phyloP scores from a whole-genome alignment of 2,888 invertebrate species.

The Catocala sponsa region DNA sequence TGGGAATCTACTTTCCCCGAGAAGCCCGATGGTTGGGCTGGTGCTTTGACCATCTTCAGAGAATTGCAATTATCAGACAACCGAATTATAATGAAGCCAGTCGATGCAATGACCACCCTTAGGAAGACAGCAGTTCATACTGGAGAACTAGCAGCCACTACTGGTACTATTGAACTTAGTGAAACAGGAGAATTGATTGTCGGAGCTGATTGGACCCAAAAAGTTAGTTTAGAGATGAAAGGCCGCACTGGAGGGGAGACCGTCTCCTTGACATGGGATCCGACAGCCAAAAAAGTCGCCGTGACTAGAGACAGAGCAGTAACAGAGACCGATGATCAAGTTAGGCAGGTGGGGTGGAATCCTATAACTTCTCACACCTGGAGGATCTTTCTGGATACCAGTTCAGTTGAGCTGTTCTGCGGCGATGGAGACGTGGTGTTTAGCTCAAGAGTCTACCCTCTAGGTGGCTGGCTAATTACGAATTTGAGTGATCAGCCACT shows the following conservation, averaged over 20 bases:
- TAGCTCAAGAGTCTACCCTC: constrained; percentile 73
- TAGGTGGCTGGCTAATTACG: constrained; percentile 72
- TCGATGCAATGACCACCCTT: constrained; percentile 63
- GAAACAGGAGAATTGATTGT: constrained; percentile 73
- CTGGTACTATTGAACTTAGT: constrained; percentile 53
- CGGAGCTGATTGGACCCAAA: constrained; percentile 56
- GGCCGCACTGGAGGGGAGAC: constrained; percentile 64
- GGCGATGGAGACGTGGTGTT: constrained; percentile 81
- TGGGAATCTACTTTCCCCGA: constrained; percentile 77
- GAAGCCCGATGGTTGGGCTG: constrained; percentile 77
- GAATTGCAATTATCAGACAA: constrained; percentile 65
- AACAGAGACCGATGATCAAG: constrained; percentile 33
- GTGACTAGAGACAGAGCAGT: constrained; percentile 61
- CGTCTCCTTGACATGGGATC: constrained; percentile 64
- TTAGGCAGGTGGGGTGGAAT: constrained; percentile 75
- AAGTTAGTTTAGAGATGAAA: constrained; percentile 62
- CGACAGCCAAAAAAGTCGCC: constrained; percentile 59
- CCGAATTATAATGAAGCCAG: constrained; percentile 70
- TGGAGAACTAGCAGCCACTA: constrained; percentile 44
- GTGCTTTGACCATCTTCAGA: constrained; percentile 77
- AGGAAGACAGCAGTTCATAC: constrained; percentile 53
- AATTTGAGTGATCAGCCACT: constrained; percentile 65
- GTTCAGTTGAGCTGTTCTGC: constrained; percentile 79
- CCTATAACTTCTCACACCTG: constrained; percentile 60
- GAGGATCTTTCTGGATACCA: constrained; percentile 77